Base-by-base conservation (phyloP, 2,888 invertebrate genomes). In the Sinelater perroti region DNA sequence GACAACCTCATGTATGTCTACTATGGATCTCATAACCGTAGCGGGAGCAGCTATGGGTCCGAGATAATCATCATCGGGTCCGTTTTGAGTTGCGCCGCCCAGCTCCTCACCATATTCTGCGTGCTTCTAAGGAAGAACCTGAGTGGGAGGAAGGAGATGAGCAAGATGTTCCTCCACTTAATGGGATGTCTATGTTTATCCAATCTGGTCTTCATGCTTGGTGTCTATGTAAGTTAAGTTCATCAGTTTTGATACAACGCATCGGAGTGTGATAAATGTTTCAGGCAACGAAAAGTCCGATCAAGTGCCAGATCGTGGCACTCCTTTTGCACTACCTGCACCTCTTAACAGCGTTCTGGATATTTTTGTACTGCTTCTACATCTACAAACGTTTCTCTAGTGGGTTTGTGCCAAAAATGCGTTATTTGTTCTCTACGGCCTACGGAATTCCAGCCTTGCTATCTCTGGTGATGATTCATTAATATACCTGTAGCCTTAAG, bases 1-100 rank as follows among this genome's bases (percentile, higher is more conserved):
- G 88, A 89, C 69, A 88, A 87, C 69, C 84, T 89, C 38, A 87
- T 88, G 72, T 89, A 88, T 70, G 81, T 88, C 28, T 88, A 89
- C 66, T 88, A 87, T 79, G 85, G 80, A 72, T 84, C 76, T 72
- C 83, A 72, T 75, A 80, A 63, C 71, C 80, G 65, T 70, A 81
- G 66, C 76, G 79, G 63, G 73, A 83, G 74, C 77, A 83, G 81
- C 77, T 83, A 77, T 77, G 82, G 85, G 1, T 73, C 76, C 11
- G 78, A 79, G 66, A 77, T 82, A 49, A 75, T 81, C 38, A 78
- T 81, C 30, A 76, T 80, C 24, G 82, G 82, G 17, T 79, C 81
- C 1, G 80, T 81, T 42, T 70, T 82, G 50, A 81, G 80, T 53
- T 78, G 81, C 59, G 78, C 80, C 4, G 81, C 81, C 18, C 82